Conservation (phyloP, 2,113 vertebrate species). For the Pseudopodoces humilis region DNA sequence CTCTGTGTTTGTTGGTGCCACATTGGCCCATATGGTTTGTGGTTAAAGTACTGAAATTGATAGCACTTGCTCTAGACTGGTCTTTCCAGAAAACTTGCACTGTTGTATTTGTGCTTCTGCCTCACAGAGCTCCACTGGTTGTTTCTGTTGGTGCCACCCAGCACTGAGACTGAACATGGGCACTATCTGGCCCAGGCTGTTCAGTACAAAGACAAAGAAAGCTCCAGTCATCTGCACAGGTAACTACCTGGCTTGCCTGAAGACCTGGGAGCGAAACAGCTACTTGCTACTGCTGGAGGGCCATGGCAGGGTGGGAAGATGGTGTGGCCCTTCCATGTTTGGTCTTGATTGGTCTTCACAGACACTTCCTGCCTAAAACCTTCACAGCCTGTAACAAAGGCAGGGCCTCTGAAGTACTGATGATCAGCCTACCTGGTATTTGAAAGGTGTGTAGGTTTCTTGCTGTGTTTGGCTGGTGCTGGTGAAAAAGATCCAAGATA, state of each 20-base stretch:
- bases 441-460: neutral
- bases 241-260: neutral
- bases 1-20: neutral
- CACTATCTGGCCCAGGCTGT: neutral
- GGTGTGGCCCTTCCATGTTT: neutral
- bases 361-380: neutral
- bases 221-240: neutral
- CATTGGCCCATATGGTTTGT: neutral
- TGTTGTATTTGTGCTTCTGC: neutral
- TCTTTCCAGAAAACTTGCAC: neutral
- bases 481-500: neutral
- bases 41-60: neutral
- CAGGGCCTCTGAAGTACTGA: neutral
- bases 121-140: neutral
- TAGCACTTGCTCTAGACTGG: neutral
- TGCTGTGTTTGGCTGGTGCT: neutral
- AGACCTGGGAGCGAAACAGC: neutral
- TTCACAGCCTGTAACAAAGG: neutral
- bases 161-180: neutral
- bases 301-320: neutral
- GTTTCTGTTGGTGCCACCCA: neutral
- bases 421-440: neutral
- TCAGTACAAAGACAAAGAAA: neutral
- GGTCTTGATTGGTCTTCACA: neutral
- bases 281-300: neutral